A percentile compares a stretch with the other conserved stretches of the same genome.
These are phyloP conservation scores for Cervus canadensis DNA, from an alignment of 2,113 vertebrate genomes.

Conservation along the genomic window DNA sequence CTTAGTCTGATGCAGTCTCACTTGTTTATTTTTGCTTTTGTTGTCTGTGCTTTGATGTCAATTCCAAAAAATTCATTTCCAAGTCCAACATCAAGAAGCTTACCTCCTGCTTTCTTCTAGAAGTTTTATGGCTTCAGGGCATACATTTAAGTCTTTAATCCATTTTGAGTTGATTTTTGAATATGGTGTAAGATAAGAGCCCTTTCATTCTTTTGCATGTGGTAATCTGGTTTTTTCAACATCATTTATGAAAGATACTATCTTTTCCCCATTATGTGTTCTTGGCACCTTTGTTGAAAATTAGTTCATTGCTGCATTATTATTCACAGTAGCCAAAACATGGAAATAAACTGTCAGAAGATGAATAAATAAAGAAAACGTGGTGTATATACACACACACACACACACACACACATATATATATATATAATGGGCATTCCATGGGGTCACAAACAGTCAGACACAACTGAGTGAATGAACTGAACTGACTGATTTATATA, in stretches of 20 bases:
- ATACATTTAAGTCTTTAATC: not conserved
- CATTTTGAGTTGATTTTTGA: not conserved
- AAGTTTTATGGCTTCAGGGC: not conserved
- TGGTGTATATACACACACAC: fast-evolving
- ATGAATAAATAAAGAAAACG: not conserved
- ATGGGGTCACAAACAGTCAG: not conserved
- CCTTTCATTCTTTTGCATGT: not conserved
- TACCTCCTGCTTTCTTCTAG: not conserved
- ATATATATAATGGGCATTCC: not conserved
- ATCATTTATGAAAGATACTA: not conserved
- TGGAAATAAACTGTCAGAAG: not conserved
- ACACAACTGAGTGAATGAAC: not conserved
- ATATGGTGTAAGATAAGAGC: not conserved
- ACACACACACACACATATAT: not conserved
- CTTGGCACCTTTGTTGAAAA: not conserved
- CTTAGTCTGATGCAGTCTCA: not conserved
- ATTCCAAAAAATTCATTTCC: not conserved
- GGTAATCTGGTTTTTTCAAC: not conserved
- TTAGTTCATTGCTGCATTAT: not conserved
- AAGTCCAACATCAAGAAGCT: not conserved
- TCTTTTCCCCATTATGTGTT: not conserved
- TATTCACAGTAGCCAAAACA: not conserved
- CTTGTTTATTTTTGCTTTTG: not conserved
- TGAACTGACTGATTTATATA: not conserved
- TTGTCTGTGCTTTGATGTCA: not conserved